These are phyloP conservation scores for Deroptyus accipitrinus DNA, from an alignment of 2,113 vertebrate species.

Conservation along the genomic window DNA sequence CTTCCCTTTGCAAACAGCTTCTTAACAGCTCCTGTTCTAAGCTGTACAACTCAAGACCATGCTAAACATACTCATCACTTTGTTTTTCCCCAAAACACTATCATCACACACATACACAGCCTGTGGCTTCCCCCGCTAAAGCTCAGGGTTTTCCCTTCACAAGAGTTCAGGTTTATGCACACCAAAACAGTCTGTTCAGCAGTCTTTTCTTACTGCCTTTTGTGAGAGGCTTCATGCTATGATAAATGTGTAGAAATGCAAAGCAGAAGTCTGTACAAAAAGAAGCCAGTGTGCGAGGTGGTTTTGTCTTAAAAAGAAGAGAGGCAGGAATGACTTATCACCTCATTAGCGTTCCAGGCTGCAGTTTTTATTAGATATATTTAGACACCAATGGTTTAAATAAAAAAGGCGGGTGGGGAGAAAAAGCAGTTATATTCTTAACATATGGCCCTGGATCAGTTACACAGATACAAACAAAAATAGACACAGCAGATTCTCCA, in stretches of 20 bases:
- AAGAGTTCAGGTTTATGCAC: background rate
- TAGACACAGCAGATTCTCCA: background rate
- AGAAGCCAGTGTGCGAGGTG: constrained; percentile 17
- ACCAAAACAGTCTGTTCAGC: background rate
- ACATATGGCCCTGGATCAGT: background rate
- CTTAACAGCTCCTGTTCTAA: background rate
- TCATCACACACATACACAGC: background rate
- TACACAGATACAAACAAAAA: background rate
- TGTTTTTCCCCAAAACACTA: background rate
- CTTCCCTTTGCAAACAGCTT: background rate
- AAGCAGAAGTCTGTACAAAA: constrained; percentile 26
- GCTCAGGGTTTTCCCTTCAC: background rate
- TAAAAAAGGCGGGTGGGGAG: background rate
- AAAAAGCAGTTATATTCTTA: background rate
- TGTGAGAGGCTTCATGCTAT: constrained; percentile 15
- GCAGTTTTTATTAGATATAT: constrained; percentile 32
- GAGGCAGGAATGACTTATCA: background rate
- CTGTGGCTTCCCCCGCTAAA: background rate
- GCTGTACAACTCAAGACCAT: background rate
- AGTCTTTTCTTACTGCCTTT: constrained; percentile 21
- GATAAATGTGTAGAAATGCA: constrained; percentile 40
- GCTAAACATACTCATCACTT: background rate
- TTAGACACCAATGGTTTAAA: background rate
- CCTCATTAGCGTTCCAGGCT: constrained; percentile 8
- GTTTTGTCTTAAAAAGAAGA: constrained; percentile 9